Conservation (phyloP, 92 coral and sea anemone genomes). For the Epizoanthus illoricatus region DNA sequence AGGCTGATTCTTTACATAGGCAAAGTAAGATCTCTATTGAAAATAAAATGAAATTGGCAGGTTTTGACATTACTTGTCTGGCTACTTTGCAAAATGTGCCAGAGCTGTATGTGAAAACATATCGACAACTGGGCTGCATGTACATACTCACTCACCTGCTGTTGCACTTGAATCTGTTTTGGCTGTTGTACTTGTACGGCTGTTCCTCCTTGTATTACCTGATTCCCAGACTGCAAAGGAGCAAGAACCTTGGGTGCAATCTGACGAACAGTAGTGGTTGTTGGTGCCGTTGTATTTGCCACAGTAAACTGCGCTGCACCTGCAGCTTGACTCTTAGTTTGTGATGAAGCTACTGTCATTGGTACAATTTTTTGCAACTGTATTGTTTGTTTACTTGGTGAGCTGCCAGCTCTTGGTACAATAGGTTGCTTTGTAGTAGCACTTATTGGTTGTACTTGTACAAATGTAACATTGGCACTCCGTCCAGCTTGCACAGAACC, state of each 20-base stretch:
- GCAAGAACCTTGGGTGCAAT: conserved; percentile 88
- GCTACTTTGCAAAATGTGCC: too few relatives aligned
- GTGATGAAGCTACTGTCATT: conserved; percentile 62
- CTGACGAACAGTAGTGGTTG: conserved; percentile 58
- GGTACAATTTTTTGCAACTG: conserved; percentile 77
- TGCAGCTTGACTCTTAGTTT: conserved; percentile 44
- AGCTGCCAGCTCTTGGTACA: conserved; percentile 61
- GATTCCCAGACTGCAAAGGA: conserved; percentile 61
- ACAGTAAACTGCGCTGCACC: conserved; percentile 59
- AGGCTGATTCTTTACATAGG: too few relatives aligned
- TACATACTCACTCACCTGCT: conserved; percentile 12
- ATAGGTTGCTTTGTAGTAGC: conserved; percentile 67
- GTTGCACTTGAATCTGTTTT: conserved; percentile 30
- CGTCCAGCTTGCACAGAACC: conserved; percentile 45
- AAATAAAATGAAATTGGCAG: too few relatives aligned
- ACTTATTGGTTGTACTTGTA: conserved; percentile 76
- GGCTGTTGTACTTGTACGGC: conserved; percentile 33
- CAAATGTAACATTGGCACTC: conserved; percentile 65
- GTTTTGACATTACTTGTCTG: too few relatives aligned
- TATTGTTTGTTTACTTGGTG: conserved; percentile 72
- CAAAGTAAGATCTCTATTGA: too few relatives aligned
- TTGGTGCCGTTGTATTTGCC: conserved; percentile 48
- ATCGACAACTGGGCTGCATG: not conserved
- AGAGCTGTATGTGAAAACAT: too few relatives aligned
- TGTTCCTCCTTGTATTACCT: conserved; percentile 50